Percentiles rank a stretch among this genome's conserved stretches.
phyloP scores from a whole-genome alignment of 2,113 vertebrate genomes.

The Myiagra hebetior region DNA sequence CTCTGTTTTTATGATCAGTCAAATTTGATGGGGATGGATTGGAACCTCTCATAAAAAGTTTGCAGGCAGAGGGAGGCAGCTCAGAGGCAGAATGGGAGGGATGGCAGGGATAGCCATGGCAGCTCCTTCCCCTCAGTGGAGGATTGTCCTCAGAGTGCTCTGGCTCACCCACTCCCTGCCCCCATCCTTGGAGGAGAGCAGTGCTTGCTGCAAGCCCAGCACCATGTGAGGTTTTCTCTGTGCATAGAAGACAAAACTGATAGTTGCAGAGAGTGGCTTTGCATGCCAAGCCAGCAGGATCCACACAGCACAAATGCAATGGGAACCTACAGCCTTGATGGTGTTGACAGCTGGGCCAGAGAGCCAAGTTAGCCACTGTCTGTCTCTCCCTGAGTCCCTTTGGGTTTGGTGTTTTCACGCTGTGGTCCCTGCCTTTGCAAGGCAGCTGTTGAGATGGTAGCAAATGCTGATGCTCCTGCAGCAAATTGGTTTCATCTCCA shows the following conservation, averaged over 20 bases:
- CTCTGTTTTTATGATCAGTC: not conserved
- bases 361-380: not conserved
- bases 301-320: not conserved
- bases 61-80: not conserved
- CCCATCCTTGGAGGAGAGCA: not conserved
- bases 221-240: not conserved
- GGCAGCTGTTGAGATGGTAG: not conserved
- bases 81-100: not conserved
- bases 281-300: not conserved
- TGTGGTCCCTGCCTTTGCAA: not conserved
- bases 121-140: not conserved
- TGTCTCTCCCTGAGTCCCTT: fast-evolving
- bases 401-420: not conserved
- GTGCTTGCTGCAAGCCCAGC: not conserved
- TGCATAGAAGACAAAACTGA: not conserved
- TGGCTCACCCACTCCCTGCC: not conserved
- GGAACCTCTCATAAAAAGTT: not conserved
- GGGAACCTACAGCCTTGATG: not conserved
- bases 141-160: not conserved
- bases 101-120: not conserved
- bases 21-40: not conserved
- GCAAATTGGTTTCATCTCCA: not conserved
- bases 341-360: not conserved
- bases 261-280: not conserved
- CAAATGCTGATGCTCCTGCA: not conserved